Conservation (phyloP, 2,888 invertebrate species). For the Seladonia tumulorum region DNA sequence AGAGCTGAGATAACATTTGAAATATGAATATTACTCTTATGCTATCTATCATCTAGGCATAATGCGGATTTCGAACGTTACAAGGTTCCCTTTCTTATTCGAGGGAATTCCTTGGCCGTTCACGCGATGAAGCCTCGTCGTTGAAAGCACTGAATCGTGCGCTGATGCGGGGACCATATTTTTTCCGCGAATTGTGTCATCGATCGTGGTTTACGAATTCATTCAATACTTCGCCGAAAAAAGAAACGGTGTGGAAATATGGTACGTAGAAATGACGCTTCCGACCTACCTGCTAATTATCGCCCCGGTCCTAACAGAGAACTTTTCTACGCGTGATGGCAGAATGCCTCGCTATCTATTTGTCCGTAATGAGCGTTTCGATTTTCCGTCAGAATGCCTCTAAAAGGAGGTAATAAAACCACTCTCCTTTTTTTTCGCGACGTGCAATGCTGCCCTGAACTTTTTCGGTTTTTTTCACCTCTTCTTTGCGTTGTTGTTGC, state of each 20-base stretch:
- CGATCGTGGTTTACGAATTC: conserved; percentile 56
- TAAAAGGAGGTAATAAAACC: conserved; percentile 56
- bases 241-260: conserved; percentile 1
- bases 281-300: conserved; percentile 58
- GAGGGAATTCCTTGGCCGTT: conserved; percentile 17
- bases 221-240: conserved; percentile 47
- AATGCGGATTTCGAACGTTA: not conserved
- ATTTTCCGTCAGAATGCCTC: conserved; percentile 70
- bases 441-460: conserved; percentile 1
- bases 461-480: conserved; percentile 7
- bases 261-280: conserved; percentile 31
- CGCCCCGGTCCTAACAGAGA: conserved; percentile 23
- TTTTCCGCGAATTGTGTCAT: conserved; percentile 50
- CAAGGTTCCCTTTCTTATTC: not conserved
- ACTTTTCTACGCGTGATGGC: conserved; percentile 50
- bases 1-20: conserved; percentile 9
- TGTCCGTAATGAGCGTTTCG: conserved; percentile 73
- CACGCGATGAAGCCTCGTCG: conserved; percentile 1
- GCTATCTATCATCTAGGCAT: not conserved
- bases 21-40: not conserved
- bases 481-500: conserved; percentile 35
- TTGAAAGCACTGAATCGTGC: conserved; percentile 30
- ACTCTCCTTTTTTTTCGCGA: conserved; percentile 3
- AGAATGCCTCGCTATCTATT: conserved; percentile 63
- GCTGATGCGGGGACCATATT: conserved; percentile 25